Evolutionary conservation across 2,888 invertebrate species (phyloP).

Genomic region (Lobophora halterata): DNA sequence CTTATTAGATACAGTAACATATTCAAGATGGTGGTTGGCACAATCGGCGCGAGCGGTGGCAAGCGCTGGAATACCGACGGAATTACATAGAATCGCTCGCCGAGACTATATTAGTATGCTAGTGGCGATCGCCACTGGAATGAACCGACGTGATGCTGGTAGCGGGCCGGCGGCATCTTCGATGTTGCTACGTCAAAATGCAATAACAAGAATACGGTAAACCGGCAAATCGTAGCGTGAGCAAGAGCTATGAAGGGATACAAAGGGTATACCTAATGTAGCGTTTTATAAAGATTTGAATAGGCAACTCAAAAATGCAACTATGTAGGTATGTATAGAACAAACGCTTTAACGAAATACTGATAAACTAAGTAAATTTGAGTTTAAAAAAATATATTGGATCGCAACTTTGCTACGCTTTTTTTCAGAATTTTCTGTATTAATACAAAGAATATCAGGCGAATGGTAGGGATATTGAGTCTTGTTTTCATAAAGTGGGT

Average conservation of each 20-base stretch:
- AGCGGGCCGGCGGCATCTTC: slow-evolving; percentile 50
- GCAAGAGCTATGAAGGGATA: slow-evolving; percentile 6
- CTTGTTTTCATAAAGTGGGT: no score
- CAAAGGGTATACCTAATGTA: no score
- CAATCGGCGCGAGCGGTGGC: slow-evolving; percentile 42
- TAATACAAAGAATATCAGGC: no score
- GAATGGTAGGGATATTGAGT: no score
- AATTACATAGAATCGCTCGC: slow-evolving; percentile 71
- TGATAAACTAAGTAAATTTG: no score
- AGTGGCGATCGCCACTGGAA: slow-evolving; percentile 67
- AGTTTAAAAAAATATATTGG: no score
- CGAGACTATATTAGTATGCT: slow-evolving; percentile 73
- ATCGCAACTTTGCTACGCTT: no score
- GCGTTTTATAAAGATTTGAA: no score
- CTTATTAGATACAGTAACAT: slow-evolving; percentile 56
- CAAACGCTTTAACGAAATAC: no score
- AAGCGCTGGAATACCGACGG: slow-evolving; percentile 55
- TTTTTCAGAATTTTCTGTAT: no score
- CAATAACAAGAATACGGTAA: slow-evolving; percentile 61
- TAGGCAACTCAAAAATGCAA: no score
- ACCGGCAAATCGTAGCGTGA: slow-evolving; percentile 28
- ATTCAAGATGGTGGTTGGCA: slow-evolving; percentile 70
- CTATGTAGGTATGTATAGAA: no score
- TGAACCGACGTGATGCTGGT: slow-evolving; percentile 69
- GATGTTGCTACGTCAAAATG: slow-evolving; percentile 62